These are phyloP conservation scores for Geotrypetes seraphini DNA, from an alignment of 2,797 vertebrate species.

Conservation along the genomic window DNA sequence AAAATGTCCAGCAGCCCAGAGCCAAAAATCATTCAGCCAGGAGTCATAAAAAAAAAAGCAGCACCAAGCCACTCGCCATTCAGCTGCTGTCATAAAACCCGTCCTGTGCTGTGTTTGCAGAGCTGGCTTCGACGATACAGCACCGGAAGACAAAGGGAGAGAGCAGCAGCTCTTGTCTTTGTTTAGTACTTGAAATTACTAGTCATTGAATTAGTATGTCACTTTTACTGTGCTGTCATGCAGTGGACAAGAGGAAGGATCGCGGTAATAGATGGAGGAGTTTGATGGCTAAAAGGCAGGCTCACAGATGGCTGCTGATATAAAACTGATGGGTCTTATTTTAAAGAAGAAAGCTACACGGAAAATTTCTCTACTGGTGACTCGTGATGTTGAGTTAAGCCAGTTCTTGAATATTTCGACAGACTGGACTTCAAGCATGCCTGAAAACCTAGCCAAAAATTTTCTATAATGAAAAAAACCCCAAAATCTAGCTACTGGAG, in stretches of 20 bases:
- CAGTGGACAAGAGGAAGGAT: constrained; percentile 57
- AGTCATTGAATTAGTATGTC: constrained; percentile 78
- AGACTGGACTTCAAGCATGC: too few relatives aligned
- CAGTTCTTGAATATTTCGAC: too few relatives aligned
- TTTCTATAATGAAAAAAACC: too few relatives aligned
- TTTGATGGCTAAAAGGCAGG: constrained; percentile 65
- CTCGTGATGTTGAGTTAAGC: constrained; percentile 28
- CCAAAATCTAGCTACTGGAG: too few relatives aligned
- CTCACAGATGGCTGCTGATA: constrained; percentile 67
- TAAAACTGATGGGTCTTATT: constrained; percentile 45
- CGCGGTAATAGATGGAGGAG: constrained; percentile 61
- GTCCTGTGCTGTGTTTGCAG: constrained; percentile 65
- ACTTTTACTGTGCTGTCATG: constrained; percentile 74
- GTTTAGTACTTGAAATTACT: constrained; percentile 72
- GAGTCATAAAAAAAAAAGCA: constrained; percentile 65
- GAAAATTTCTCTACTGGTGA: constrained; percentile 27
- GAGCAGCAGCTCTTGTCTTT: constrained; percentile 59
- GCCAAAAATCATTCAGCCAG: constrained; percentile 65
- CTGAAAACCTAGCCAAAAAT: too few relatives aligned
- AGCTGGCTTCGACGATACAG: constrained; percentile 68
- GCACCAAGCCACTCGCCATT: constrained; percentile 57
- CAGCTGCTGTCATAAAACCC: constrained; percentile 65
- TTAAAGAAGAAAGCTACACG: constrained; percentile 9
- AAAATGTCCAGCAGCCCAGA: constrained; percentile 49
- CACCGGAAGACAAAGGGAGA: constrained; percentile 60